Base-by-base conservation (phyloP, 2,888 invertebrate species). In the Acanthosepion pharaonis region DNA sequence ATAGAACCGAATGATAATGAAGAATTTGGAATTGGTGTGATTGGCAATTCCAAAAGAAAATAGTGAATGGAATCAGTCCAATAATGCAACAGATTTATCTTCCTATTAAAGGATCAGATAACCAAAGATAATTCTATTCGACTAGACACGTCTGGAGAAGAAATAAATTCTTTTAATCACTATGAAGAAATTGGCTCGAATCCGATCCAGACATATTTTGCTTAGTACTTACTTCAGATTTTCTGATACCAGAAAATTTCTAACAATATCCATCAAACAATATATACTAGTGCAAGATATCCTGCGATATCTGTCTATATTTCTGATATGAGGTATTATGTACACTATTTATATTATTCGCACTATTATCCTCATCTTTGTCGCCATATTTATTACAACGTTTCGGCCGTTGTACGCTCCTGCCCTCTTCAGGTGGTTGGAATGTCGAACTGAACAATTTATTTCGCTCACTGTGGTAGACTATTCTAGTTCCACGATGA, bases 81-180 rank as follows among this genome's bases (percentile, higher is more conserved):
- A 78, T 4, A 78, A 5, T 2, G 6, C 15, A 11, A 11, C n/a
- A 78, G n/a, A n/a, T 78, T 78, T n/a, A 78, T 78, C 33, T 78
- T 78, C 11, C n/a, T 78, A n/a, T n/a, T 33, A 78, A 78, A n/a
- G 78, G 33, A n/a, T 78, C 78, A 78, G n/a, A 78, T 78, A 33
- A 33, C 78, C n/a, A 9, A 33, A 78, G 78, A 78, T 78, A 78
- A 78, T 78, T 78, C n/a, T 78, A 78, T 78, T 78, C 78, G 78
- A 78, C 78, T n/a, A n/a, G 78, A 78, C 78, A 78, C 78, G 78
- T n/a, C 78, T 78, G 15, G 78, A 5, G 78, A 78, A 78, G 78
- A 78, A 78, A n/a, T 78, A n/a, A 78, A 33, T 78, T n/a, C 78
- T 78, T 78, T 78, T 78, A 78, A 78, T 78, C 78, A n/a, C 78